A percentile compares a stretch with the other conserved stretches of the same genome.
phyloP scores from a whole-genome alignment of 2,888 invertebrate genomes.

The Euclidia mi region DNA sequence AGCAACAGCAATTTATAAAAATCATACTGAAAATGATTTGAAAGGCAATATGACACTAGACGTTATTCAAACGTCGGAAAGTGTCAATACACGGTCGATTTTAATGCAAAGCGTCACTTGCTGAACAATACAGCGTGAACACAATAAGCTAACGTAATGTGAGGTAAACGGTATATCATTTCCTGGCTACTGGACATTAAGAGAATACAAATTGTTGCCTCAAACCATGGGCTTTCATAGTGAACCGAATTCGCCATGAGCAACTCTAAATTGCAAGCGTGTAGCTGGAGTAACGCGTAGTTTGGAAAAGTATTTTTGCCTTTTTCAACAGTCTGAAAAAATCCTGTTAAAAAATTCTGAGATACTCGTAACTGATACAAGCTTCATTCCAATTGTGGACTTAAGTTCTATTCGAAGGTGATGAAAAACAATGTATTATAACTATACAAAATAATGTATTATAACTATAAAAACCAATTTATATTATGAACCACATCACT shows the following conservation, averaged over 20 bases:
- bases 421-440: too few species aligned
- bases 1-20: slow-evolving; percentile 4
- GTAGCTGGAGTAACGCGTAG: too few species aligned
- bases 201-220: slow-evolving; percentile 76
- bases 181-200: slow-evolving; percentile 72
- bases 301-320: too few species aligned
- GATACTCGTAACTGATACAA: too few species aligned
- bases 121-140: slow-evolving; percentile 77
- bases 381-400: too few species aligned
- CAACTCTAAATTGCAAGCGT: too few species aligned
- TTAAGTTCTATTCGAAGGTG: too few species aligned
- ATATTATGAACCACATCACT: slow-evolving; percentile 24
- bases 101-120: slow-evolving; percentile 73
- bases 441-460: too few species aligned
- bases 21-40: background rate
- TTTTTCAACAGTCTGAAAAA: too few species aligned
- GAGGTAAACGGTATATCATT: slow-evolving; percentile 81
- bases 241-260: slow-evolving; percentile 30
- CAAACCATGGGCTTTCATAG: slow-evolving; percentile 56
- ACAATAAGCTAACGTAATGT: slow-evolving; percentile 81
- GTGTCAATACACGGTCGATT: slow-evolving; percentile 61
- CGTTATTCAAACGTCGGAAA: slow-evolving; percentile 45
- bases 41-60: slow-evolving; percentile 3
- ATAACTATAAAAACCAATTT: too few species aligned
- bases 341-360: too few species aligned